Percentiles rank a stretch among this genome's conserved stretches.
These are phyloP conservation scores for Helicoverpa armigera DNA, from an alignment of 1,140 invertebrate species.

Conservation along the genomic window DNA sequence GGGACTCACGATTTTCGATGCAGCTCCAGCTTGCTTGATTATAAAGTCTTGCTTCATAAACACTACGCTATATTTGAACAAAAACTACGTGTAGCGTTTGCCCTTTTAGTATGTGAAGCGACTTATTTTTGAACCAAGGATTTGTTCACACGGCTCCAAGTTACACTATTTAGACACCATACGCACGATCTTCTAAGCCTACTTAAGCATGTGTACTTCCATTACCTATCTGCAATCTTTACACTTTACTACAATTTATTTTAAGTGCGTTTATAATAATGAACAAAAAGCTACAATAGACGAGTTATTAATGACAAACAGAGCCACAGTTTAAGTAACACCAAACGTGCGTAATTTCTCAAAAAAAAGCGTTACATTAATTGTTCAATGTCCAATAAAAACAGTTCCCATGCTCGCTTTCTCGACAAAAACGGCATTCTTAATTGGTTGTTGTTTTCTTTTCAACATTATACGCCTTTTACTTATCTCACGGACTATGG, in stretches of 20 bases:
- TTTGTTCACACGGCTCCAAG: no score
- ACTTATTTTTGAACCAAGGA: no score
- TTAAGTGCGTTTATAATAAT: not conserved
- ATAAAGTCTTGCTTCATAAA: not conserved
- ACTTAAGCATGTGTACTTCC: no score
- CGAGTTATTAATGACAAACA: not conserved
- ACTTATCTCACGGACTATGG: not conserved
- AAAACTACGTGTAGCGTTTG: no score
- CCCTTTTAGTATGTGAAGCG: no score
- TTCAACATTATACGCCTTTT: not conserved
- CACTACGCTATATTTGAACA: no score
- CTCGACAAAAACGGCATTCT: slow-evolving; percentile 40
- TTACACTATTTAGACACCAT: no score
- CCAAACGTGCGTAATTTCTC: slow-evolving; percentile 24
- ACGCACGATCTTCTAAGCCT: no score
- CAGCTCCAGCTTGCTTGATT: not conserved
- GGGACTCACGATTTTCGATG: not conserved
- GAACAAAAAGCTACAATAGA: not conserved
- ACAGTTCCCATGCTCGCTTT: slow-evolving; percentile 48
- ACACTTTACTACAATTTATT: not conserved
- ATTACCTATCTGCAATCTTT: no score
- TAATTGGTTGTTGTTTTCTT: slow-evolving; percentile 28
- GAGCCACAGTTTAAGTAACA: not conserved
- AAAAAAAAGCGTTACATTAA: slow-evolving; percentile 25
- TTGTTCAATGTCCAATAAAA: slow-evolving; percentile 40